Evolutionary conservation across 2,888 invertebrate species (phyloP), one percentile per base, ranked within the genome.

Genomic region (Acanthosepion lycidas): DNA sequence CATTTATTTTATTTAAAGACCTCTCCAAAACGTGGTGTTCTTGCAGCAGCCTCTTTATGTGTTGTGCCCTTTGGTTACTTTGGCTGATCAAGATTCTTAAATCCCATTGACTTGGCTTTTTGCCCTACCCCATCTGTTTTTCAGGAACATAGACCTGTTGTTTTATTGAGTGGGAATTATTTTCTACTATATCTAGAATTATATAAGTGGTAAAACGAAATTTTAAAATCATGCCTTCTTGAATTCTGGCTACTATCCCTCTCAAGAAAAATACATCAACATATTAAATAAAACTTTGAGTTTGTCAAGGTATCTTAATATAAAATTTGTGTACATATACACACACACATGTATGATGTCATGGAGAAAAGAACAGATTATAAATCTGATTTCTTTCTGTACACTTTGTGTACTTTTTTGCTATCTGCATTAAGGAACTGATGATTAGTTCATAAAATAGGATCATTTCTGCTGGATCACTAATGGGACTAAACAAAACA

Each of bases 21-120:
- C 78, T 78, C 78, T 78, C 78, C 78, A 78, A 78, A 78, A 78
- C 33, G 78, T 78, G 78, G 9, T 78, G 78, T 78, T 78, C 78
- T 78, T 78, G 78, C 78, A 78, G 78, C 78, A 78, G 78, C 78
- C 78, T 78, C 78, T 78, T 78, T 78, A 78, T 78, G 78, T 78
- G 78, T 78, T 78, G 78, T 78, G 78, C 78, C 78, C 78, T 33
- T 78, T 33, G 78, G 78, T 78, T 78, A 78, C 78, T 78, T 78
- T 78, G 78, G n/a, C 59, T 78, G 78, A 59, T 59, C n/a, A 78
- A 78, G 78, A 78, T 78, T 78, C 78, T 78, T 78, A 78, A 64
- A 64, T 78, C 78, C 78, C n/a, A 78, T 78, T 78, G 78, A 78
- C 78, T 78, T 78, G 78, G 78, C n/a, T 78, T 78, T 78, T 78